phyloP scores from a whole-genome alignment of 2,113 vertebrate species.

The Bubo blakistoni region DNA sequence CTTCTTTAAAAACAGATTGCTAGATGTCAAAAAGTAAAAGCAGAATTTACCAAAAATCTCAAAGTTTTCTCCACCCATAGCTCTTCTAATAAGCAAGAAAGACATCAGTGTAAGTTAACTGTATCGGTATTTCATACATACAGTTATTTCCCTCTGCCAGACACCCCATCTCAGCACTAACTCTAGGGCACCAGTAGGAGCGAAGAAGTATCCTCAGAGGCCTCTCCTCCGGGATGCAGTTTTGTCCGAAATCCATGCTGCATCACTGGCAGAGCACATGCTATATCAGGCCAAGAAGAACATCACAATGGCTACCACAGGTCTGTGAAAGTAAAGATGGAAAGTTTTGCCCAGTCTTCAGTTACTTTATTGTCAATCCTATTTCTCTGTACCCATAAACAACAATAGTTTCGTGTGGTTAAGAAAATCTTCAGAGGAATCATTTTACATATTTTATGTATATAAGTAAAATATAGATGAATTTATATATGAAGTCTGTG shows the following conservation, averaged over 20 bases:
- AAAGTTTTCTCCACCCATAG: background rate
- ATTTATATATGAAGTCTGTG: background rate
- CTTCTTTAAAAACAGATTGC: background rate
- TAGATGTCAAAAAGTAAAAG: background rate
- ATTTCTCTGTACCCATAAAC: background rate
- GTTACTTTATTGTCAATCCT: background rate
- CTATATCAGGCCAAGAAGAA: background rate
- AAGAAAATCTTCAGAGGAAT: background rate
- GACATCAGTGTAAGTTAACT: background rate
- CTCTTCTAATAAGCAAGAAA: background rate
- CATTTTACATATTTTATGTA: background rate
- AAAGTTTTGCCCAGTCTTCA: background rate
- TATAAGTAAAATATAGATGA: background rate
- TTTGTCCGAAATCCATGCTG: background rate
- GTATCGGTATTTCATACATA: background rate
- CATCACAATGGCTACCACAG: accelerated
- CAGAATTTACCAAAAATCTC: background rate
- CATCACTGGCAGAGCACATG: background rate
- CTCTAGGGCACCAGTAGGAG: background rate
- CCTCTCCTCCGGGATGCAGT: background rate
- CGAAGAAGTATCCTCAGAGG: background rate
- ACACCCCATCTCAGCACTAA: background rate
- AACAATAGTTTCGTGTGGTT: background rate
- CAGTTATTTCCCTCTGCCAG: background rate
- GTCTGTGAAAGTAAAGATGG: background rate